Conservation (phyloP, 92 coral and sea anemone species). For the Palythoa heliodiscus region DNA sequence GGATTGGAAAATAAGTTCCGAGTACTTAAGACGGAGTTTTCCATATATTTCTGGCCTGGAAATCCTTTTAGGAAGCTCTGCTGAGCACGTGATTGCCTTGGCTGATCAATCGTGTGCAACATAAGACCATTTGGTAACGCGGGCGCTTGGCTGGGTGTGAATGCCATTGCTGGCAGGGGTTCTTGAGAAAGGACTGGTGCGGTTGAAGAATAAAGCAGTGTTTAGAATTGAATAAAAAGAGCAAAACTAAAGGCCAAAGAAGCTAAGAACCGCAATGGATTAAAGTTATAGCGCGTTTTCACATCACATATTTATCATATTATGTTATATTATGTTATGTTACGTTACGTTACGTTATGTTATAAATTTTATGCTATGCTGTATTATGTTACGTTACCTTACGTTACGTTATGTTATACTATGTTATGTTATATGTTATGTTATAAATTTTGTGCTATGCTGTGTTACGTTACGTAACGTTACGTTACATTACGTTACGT, state of each 20-base stretch:
- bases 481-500: too few species aligned
- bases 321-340: too few species aligned
- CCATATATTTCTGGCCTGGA: background rate
- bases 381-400: too few species aligned
- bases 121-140: slow-evolving; percentile 2
- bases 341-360: too few species aligned
- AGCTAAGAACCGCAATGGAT: background rate
- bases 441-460: too few species aligned
- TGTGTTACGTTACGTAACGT: too few species aligned
- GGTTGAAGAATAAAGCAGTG: background rate
- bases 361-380: too few species aligned
- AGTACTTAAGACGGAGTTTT: background rate
- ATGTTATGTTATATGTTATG: too few species aligned
- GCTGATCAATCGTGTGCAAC: background rate
- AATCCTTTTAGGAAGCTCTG: background rate
- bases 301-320: too few species aligned
- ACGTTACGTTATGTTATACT: too few species aligned
- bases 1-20: background rate
- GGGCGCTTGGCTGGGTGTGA: slow-evolving; percentile 16
- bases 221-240: background rate
- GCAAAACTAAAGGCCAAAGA: too few species aligned
- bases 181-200: slow-evolving; percentile 12
- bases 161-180: slow-evolving; percentile 17
- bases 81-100: slow-evolving; percentile 18
- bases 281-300: too few species aligned